A percentile compares a stretch with the other conserved stretches of the same genome.
Evolutionary conservation across 92 coral and sea anemone genomes (phyloP).

Genomic region (Phenganax subtilis): DNA sequence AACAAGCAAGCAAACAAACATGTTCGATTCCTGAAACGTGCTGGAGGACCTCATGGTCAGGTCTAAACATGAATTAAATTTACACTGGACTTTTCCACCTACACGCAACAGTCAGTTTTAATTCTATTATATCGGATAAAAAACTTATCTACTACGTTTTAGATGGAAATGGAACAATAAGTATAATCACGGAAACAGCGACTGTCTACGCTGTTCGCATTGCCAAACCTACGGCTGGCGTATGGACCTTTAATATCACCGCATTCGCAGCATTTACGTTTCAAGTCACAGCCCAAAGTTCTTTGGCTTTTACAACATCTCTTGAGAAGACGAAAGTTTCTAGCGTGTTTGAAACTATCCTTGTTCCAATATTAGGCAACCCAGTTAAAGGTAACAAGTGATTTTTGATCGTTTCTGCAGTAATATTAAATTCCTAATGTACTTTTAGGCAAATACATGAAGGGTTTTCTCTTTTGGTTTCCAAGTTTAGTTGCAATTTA

Average conservation of each 20-base stretch:
- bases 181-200: neutral
- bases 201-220: slow-evolving; percentile 16
- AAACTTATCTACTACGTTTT: neutral
- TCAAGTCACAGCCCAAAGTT: slow-evolving; percentile 20
- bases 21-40: no score
- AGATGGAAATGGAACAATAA: slow-evolving; percentile 3
- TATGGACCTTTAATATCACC: slow-evolving; percentile 3
- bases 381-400: slow-evolving; percentile 51
- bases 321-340: slow-evolving; percentile 7
- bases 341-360: neutral
- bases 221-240: neutral
- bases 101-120: no score
- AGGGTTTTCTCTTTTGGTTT: no score
- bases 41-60: no score
- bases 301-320: slow-evolving; percentile 17
- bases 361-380: slow-evolving; percentile 46
- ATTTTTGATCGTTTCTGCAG: neutral
- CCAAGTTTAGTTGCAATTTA: no score
- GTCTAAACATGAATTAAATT: no score
- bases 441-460: no score
- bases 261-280: slow-evolving; percentile 10
- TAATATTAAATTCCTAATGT: no score
- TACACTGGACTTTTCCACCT: no score
- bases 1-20: no score
- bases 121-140: no score